These are phyloP conservation scores for Lordiphosa stackelbergi DNA, from an alignment of 1,140 invertebrate genomes.

Conservation along the genomic window DNA sequence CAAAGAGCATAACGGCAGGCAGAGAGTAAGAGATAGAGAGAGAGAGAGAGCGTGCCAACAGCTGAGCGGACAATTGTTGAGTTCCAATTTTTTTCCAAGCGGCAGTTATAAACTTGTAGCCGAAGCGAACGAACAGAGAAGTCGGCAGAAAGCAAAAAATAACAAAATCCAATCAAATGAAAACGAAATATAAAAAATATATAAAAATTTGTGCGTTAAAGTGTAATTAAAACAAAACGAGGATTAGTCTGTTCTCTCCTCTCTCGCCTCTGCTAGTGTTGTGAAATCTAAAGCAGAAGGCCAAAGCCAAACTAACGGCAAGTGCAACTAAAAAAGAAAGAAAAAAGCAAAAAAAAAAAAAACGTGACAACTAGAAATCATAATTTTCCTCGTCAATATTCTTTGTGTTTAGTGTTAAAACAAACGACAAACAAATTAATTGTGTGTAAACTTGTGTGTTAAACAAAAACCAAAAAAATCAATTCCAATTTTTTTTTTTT, in stretches of 20 bases:
- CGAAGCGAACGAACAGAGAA: conserved; percentile 34
- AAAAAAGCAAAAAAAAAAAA: conserved; percentile 18
- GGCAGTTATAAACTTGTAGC: conserved; percentile 4
- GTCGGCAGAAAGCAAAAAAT: conserved; percentile 6
- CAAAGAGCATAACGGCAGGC: conserved; percentile 3
- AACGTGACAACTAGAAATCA: conserved; percentile 36
- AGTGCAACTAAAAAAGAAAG: conserved; percentile 16
- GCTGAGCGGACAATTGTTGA: conserved; percentile 8
- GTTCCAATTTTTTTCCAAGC: conserved; percentile 20
- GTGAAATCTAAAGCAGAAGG: conserved; percentile 36
- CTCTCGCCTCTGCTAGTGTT: conserved; percentile 22
- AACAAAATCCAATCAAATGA: conserved; percentile 11
- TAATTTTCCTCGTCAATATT: conserved; percentile 32
- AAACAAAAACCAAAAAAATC: conserved; percentile 1
- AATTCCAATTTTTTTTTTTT: conserved; percentile 1
- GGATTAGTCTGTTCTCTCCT: too few relatives aligned
- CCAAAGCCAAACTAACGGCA: conserved; percentile 25
- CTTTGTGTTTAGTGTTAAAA: conserved; percentile 59
- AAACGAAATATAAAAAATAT: background rate
- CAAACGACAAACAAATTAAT: conserved; percentile 38
- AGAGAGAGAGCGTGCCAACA: conserved; percentile 3
- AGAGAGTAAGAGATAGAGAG: background rate
- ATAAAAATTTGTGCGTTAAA: background rate
- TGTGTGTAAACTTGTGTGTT: conserved; percentile 14
- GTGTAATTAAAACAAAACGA: too few relatives aligned